Evolutionary conservation across 2,797 vertebrate genomes (phyloP), one percentile per base, ranked within the genome.

Genomic region (Syngnathus acus): DNA sequence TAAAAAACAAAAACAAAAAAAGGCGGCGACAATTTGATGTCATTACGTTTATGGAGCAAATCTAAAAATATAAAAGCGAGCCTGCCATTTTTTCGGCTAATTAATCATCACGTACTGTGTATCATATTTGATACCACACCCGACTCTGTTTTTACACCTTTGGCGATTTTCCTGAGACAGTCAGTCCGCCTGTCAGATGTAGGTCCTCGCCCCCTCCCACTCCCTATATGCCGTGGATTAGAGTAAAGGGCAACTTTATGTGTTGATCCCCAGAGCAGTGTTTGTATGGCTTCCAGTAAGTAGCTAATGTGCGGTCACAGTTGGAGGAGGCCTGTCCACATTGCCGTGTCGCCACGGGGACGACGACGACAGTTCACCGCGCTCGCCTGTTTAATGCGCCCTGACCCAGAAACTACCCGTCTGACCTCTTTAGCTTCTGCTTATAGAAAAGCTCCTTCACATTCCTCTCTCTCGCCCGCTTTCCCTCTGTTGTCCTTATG

Each of bases 351-450:
- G 77, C 81, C 79, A 78, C 26, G 0, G 76, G 82, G 74, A 67
- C 16, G 69, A 68, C 74, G 72, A 79, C 62, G 61, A 55, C 64
- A 45, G 70, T 80, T 79, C 70, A 69, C 69, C 47, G n/a, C 47
- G 59, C 70, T 72, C 62, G 80, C 83, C 66, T 78, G 66, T 74
- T 84, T 73, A 82, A 86, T 86, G 85, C 70, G 66, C 81, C 14
- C 60, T 82, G 83, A 89, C 85, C 84, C 85, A 86, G 82, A 87
- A 86, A 86, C 72, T 67, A 26, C 48, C 75, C 72, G 70, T 73
- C 71, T 86, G 84, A 89, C 84, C 86, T 84, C 84, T 85, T 88
- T 84, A 84, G 72, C 79, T 80, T 86, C 75, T 85, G 68, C 85
- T 82, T 85, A 86, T 79, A 82, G 78, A 70, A 85, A 72, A 69